phyloP scores from a whole-genome alignment of 2,888 invertebrate species.

The Polyommatus icarus region DNA sequence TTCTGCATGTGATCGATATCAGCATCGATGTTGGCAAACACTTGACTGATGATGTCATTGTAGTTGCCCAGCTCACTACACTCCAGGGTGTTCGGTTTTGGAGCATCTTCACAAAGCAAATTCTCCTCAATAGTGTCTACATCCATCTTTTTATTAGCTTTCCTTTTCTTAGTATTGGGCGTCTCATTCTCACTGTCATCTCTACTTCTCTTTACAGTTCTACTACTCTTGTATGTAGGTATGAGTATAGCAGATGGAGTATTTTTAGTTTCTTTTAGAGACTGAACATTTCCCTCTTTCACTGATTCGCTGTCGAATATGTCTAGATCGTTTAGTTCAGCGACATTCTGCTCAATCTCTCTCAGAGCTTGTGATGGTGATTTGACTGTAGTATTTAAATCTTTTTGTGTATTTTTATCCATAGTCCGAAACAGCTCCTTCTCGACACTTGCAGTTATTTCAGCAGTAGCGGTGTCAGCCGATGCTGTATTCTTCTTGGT shows the following conservation, averaged over 20 bases:
- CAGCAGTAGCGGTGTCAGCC: conserved; percentile 63
- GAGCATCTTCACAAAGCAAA: conserved; percentile 35
- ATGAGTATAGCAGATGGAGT: conserved; percentile 62
- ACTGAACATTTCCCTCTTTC: conserved; percentile 54
- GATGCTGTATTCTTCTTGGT: conserved; percentile 67
- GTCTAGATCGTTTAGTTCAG: conserved; percentile 57
- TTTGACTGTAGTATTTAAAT: conserved; percentile 23
- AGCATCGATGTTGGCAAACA: conserved; percentile 69
- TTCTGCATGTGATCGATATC: conserved; percentile 49
- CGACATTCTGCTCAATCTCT: conserved; percentile 45
- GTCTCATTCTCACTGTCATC: conserved; percentile 46
- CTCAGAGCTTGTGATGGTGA: conserved; percentile 30
- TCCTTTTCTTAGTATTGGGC: conserved; percentile 56
- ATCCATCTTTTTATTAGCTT: conserved; percentile 42
- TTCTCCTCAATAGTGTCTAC: conserved; percentile 35
- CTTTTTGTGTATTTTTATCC: conserved; percentile 42
- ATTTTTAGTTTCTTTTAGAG: conserved; percentile 50
- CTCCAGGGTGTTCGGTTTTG: background rate
- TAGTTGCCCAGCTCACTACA: conserved; percentile 60
- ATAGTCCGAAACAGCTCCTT: conserved; percentile 62
- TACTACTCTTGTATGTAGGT: conserved; percentile 48
- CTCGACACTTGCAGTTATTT: conserved; percentile 70
- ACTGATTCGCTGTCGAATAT: conserved; percentile 64
- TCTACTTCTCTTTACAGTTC: conserved; percentile 50
- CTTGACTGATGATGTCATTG: conserved; percentile 64